Evolutionary conservation across 1,140 invertebrate genomes (phyloP).

Genomic region (Neodiprion virginianus): DNA sequence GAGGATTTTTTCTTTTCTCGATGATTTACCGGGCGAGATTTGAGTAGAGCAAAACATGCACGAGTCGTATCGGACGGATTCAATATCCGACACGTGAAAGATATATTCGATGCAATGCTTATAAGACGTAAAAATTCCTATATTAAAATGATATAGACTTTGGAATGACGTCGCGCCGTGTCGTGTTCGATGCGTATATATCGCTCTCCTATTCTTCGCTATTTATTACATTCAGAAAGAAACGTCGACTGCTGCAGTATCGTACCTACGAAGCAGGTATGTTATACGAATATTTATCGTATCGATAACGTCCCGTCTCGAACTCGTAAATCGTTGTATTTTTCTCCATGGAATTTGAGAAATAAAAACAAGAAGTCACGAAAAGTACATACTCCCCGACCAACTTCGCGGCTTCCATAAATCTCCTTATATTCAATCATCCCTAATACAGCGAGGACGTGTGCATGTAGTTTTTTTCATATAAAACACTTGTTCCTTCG

Average conservation of each 20-base stretch:
- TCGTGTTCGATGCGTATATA: not conserved
- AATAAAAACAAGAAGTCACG: not conserved
- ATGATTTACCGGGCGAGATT: not conserved
- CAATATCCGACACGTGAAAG: not conserved
- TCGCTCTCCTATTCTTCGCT: not conserved
- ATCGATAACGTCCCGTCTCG: not conserved
- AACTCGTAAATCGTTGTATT: not conserved
- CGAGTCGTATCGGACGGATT: not conserved
- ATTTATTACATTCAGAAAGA: not conserved
- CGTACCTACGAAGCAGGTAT: not conserved
- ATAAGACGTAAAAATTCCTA: not conserved
- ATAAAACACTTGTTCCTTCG: no score
- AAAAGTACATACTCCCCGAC: not conserved
- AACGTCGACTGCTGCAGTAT: not conserved
- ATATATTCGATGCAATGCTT: not conserved
- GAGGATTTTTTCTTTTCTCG: not conserved
- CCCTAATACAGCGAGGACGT: no score
- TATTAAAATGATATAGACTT: conserved; percentile 2
- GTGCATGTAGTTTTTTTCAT: no score
- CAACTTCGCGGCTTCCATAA: not conserved
- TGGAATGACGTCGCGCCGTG: not conserved
- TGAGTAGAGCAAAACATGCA: not conserved
- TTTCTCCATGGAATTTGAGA: not conserved
- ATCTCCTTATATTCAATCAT: not conserved
- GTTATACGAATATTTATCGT: not conserved